These are phyloP conservation scores for Melinopterus prodromus DNA, from an alignment of 2,888 invertebrate genomes.

Conservation along the genomic window DNA sequence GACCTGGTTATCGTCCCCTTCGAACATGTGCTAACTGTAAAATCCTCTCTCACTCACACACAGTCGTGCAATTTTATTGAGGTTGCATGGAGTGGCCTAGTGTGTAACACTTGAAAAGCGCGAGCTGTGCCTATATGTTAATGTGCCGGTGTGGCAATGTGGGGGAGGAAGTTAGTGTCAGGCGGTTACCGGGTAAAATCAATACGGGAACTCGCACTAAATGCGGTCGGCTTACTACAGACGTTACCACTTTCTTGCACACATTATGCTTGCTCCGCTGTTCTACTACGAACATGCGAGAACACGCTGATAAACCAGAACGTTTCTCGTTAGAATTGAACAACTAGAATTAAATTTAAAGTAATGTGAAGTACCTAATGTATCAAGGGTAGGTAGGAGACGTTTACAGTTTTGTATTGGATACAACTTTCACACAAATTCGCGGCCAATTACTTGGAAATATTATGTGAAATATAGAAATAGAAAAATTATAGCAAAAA, in stretches of 20 bases:
- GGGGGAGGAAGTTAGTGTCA: constrained; percentile 49
- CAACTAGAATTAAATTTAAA: too few relatives aligned
- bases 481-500: too few relatives aligned
- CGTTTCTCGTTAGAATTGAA: too few relatives aligned
- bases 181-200: constrained; percentile 53
- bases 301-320: background rate
- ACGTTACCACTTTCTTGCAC: constrained; percentile 7
- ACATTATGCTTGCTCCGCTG: background rate
- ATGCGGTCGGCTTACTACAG: constrained; percentile 4
- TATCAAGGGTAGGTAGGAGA: too few relatives aligned
- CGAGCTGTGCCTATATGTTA: constrained; percentile 49
- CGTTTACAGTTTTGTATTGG: too few relatives aligned
- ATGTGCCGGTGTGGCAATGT: constrained; percentile 48
- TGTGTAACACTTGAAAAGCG: background rate
- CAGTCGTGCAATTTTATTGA: background rate
- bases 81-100: background rate
- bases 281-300: background rate
- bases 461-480: too few relatives aligned
- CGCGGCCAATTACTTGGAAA: too few relatives aligned
- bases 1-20: background rate
- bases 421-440: too few relatives aligned
- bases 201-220: constrained; percentile 42
- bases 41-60: background rate
- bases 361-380: too few relatives aligned
- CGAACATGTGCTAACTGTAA: background rate